Percentiles rank a stretch among this genome's conserved stretches.
These are phyloP conservation scores for Stegana nigrithorax DNA, from an alignment of 2,888 invertebrate species.

Conservation along the genomic window DNA sequence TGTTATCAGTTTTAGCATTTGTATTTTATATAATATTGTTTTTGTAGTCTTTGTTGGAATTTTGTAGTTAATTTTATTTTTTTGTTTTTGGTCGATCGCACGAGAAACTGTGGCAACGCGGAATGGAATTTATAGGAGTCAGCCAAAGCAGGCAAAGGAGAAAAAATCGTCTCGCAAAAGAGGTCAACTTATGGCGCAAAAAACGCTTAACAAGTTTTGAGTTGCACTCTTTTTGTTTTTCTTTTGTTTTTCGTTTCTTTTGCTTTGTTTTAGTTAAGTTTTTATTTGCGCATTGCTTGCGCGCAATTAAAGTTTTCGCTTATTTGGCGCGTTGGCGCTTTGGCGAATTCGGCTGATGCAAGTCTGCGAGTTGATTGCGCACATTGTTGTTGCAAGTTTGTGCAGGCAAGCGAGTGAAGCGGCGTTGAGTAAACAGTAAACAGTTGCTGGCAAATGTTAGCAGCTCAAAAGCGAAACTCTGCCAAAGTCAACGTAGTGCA, in stretches of 20 bases:
- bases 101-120: no score
- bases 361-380: neutral
- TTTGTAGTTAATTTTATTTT: no score
- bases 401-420: neutral
- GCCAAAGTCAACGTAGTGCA: neutral
- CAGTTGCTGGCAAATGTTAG: neutral
- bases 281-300: no score
- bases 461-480: neutral
- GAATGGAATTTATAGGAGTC: no score
- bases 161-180: no score
- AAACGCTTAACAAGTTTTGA: neutral
- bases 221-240: neutral
- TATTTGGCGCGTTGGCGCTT: neutral
- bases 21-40: no score
- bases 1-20: no score
- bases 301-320: neutral
- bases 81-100: no score
- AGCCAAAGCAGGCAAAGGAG: no score
- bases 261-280: neutral
- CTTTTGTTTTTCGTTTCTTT: neutral
- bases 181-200: constrained; percentile 1
- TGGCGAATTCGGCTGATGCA: constrained; percentile 2
- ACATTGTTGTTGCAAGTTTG: neutral
- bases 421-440: neutral
- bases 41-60: no score